Conservation (phyloP, 1,140 invertebrate species). For the Triops cancriformis region DNA sequence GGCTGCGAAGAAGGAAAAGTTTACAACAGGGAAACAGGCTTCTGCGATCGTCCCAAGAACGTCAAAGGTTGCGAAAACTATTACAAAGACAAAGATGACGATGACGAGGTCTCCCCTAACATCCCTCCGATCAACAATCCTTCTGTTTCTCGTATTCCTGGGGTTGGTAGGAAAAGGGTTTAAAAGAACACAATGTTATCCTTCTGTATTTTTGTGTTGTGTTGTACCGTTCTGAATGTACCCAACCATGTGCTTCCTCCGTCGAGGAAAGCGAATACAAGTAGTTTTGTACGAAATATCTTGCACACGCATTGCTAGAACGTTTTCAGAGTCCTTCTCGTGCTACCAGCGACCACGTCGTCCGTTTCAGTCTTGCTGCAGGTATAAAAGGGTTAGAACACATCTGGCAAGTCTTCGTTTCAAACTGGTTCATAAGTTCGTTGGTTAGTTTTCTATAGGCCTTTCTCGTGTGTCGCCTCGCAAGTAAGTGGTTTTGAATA, state of each 20-base stretch:
- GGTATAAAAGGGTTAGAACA: not conserved
- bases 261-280: too few species aligned
- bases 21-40: slow-evolving; percentile 40
- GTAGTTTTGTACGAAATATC: too few species aligned
- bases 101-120: not conserved
- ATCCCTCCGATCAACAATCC: not conserved
- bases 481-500: not conserved
- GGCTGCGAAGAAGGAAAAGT: slow-evolving; percentile 41
- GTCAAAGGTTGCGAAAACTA: slow-evolving; percentile 33
- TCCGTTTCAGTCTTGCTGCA: not conserved
- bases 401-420: not conserved
- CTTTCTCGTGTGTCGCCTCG: not conserved
- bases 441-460: not conserved
- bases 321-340: not conserved
- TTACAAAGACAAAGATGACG: slow-evolving; percentile 18
- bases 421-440: not conserved
- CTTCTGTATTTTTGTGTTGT: too few species aligned
- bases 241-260: too few species aligned
- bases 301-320: not conserved
- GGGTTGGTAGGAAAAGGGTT: too few species aligned
- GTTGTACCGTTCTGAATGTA: too few species aligned
- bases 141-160: not conserved
- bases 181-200: too few species aligned
- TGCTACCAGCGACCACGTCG: not conserved
- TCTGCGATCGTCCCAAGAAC: slow-evolving; percentile 41